These are phyloP conservation scores for Eupleurogrammus muticus DNA, from an alignment of 2,797 vertebrate genomes.

Conservation along the genomic window DNA sequence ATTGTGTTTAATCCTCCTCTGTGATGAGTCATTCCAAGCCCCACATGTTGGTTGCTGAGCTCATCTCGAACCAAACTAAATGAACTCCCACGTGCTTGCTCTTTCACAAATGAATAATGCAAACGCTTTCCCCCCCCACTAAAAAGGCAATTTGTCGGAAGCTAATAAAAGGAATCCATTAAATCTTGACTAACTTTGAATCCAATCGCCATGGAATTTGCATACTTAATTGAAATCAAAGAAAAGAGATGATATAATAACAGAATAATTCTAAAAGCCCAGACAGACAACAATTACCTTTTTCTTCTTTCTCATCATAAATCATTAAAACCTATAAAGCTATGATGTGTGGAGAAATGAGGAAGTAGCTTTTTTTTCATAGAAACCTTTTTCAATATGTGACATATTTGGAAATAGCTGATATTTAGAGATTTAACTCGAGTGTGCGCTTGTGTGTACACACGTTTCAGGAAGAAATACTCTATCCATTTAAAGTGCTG, in stretches of 20 bases:
- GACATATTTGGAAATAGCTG: slow-evolving; percentile 36
- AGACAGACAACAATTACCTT: slow-evolving; percentile 16
- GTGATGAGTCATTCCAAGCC: slow-evolving; percentile 56
- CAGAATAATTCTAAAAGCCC: slow-evolving; percentile 60
- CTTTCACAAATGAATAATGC: slow-evolving; percentile 75
- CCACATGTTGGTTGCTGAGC: slow-evolving; percentile 42
- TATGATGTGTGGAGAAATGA: slow-evolving; percentile 17
- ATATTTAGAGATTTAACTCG: slow-evolving; percentile 10
- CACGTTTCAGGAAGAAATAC: slow-evolving; percentile 15
- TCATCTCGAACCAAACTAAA: slow-evolving; percentile 62
- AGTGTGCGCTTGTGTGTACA: neutral
- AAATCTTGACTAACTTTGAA: slow-evolving; percentile 73
- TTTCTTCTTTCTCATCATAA: slow-evolving; percentile 3
- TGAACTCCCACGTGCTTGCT: slow-evolving; percentile 63
- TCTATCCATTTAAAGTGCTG: slow-evolving; percentile 53
- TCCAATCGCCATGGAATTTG: slow-evolving; percentile 60
- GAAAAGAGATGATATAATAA: slow-evolving; percentile 56
- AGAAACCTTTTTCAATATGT: slow-evolving; percentile 9
- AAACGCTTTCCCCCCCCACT: slow-evolving; percentile 55
- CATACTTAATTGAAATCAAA: slow-evolving; percentile 63
- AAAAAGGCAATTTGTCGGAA: slow-evolving; percentile 74
- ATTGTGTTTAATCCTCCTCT: slow-evolving; percentile 51
- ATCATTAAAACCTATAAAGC: slow-evolving; percentile 27
- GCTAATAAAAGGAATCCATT: slow-evolving; percentile 77
- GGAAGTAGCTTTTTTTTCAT: neutral